Base-by-base conservation (phyloP, 1,140 invertebrate genomes). In the Diuraphis noxia region DNA sequence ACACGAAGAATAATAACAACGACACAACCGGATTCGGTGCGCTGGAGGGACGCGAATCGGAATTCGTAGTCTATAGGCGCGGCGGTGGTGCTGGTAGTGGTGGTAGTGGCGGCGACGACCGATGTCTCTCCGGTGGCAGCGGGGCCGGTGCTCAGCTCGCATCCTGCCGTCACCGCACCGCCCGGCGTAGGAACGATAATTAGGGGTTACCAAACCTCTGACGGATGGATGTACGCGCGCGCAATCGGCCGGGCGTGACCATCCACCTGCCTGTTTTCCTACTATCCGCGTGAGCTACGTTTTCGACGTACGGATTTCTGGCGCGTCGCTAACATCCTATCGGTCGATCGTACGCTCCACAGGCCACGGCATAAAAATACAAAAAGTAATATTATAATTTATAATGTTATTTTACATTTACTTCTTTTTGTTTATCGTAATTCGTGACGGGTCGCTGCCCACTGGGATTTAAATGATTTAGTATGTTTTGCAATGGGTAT, bases 11-110 rank as follows among this genome's bases (percentile, higher is more conserved):
- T 87, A 88, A 88, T 40, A 88, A 88, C 38, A 40, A 40, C 85
- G 49, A 36, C 85, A 63, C 86, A 88, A 88, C 86, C 86, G 86
- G 86, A 88, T 88, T 88, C 86, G 49, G 86, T 41, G 86, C 49
- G 86, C 86, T 88, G 38, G 86, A 88, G 86, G 86, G 86, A 88
- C 86, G 86, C 46, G 85, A 86, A 86, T 88, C 86, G 86, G 86
- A 88, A 88, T 88, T 63, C 86, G 86, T 88, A 17, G 23, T 36
- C 36, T 38, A 87, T 49, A 36, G 86, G 9, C 34, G 46, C 17
- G 34, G 85, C n/a, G 23, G 85, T 56, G 23, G 85, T 85, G 41
- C 17, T 23, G 84, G 84, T 21, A 10, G 49, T 38, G 63, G 40
- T 30, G 46, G 36, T 13, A 38, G 52, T 38, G 85, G 52, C 86